Percentiles rank a stretch among this genome's conserved stretches.
Conservation (phyloP, 1,140 invertebrate genomes). For the Nasonia longicornis region DNA sequence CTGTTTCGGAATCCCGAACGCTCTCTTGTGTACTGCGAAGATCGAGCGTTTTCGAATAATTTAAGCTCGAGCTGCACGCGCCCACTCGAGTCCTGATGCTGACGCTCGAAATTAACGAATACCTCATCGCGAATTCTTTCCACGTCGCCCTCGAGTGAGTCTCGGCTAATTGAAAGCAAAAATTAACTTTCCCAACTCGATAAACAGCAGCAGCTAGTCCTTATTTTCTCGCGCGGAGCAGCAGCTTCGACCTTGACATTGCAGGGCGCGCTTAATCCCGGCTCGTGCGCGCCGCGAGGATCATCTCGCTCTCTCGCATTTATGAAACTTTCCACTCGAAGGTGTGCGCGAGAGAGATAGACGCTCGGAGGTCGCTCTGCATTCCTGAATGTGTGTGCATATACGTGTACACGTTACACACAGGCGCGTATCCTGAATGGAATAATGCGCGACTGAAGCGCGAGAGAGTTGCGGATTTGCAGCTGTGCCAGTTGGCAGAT, state of each 20-base stretch:
- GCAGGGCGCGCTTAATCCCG: background rate
- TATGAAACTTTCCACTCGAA: background rate
- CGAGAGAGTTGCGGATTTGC: background rate
- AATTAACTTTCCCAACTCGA: too few relatives aligned
- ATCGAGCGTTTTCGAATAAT: background rate
- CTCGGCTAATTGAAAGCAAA: too few relatives aligned
- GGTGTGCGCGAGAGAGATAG: background rate
- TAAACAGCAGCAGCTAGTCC: too few relatives aligned
- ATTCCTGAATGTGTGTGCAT: background rate
- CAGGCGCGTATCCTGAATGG: background rate
- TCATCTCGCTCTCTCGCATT: background rate
- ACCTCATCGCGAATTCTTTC: too few relatives aligned
- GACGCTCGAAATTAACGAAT: too few relatives aligned
- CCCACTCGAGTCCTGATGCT: too few relatives aligned
- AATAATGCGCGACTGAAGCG: background rate
- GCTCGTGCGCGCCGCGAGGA: background rate
- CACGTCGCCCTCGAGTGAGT: too few relatives aligned
- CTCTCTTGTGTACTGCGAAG: background rate
- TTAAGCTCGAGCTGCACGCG: background rate
- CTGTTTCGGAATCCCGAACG: too few relatives aligned
- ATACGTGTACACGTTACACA: background rate
- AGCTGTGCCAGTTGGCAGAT: background rate
- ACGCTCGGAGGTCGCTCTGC: too few relatives aligned
- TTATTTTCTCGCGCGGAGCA: too few relatives aligned
- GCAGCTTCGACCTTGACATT: constrained; percentile 1